These are phyloP conservation scores for Asobara japonica DNA, from an alignment of 1,140 invertebrate genomes.

Conservation along the genomic window DNA sequence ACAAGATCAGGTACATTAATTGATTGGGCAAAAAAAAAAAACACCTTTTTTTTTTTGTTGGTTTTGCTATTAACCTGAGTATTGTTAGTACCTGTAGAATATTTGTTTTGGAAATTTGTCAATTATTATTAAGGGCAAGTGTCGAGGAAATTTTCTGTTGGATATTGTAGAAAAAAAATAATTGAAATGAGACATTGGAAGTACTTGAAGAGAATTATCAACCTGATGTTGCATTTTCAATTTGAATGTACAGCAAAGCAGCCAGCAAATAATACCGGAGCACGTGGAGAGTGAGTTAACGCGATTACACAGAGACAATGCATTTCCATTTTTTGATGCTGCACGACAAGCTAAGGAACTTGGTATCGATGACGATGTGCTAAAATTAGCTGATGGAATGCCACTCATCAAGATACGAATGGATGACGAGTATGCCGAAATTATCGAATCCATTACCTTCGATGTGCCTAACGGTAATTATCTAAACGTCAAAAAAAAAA, in stretches of 20 bases:
- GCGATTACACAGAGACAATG: conserved; percentile 54
- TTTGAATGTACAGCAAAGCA: conserved; percentile 43
- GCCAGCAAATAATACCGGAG: conserved; percentile 51
- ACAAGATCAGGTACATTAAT: conserved; percentile 50
- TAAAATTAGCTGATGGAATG: conserved; percentile 62
- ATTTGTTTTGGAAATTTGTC: background rate
- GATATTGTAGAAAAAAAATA: background rate
- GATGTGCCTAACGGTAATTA: conserved; percentile 65
- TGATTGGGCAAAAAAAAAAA: conserved; percentile 13
- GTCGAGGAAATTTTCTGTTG: background rate
- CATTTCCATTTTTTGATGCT: conserved; percentile 59
- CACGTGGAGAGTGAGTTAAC: conserved; percentile 52
- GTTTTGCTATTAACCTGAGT: background rate
- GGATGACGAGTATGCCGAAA: conserved; percentile 69
- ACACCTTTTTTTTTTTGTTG: background rate
- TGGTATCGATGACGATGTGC: conserved; percentile 56
- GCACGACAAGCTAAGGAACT: conserved; percentile 56
- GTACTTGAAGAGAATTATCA: background rate
- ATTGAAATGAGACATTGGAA: background rate
- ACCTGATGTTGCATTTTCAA: conserved; percentile 23
- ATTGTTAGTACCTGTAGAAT: background rate
- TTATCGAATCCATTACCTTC: conserved; percentile 67
- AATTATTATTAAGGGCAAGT: background rate
- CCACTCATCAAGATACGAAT: conserved; percentile 65
- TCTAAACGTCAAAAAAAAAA: background rate